phyloP scores from a whole-genome alignment of 2,888 invertebrate species.

The Liposcelis brunnea region DNA sequence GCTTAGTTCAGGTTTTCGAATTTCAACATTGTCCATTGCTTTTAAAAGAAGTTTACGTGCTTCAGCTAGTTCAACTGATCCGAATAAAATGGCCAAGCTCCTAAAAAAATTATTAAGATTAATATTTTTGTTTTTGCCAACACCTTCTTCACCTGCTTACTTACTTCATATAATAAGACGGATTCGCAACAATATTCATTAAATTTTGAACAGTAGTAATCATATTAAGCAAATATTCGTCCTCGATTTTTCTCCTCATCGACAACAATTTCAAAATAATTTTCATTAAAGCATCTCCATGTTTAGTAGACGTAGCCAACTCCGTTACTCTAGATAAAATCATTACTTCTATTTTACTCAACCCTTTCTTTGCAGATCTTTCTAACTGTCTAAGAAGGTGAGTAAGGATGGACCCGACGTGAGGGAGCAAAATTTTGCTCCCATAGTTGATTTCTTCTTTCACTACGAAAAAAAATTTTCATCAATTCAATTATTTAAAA shows the following conservation, averaged over 20 bases:
- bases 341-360: conserved; percentile 51
- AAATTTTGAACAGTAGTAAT: conserved; percentile 58
- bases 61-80: conserved; percentile 7
- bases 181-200: conserved; percentile 45
- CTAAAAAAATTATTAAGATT: conserved; percentile 1
- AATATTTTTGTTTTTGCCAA: background rate
- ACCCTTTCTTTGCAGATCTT: conserved; percentile 34
- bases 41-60: conserved; percentile 13
- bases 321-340: conserved; percentile 62
- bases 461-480: conserved; percentile 16
- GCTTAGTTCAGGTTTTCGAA: conserved; percentile 26
- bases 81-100: conserved; percentile 11
- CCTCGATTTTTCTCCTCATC: conserved; percentile 20
- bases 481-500: conserved; percentile 18
- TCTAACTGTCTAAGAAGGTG: conserved; percentile 48
- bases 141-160: conserved; percentile 1
- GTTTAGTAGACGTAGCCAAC: conserved; percentile 45
- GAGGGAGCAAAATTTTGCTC: conserved; percentile 52
- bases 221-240: conserved; percentile 44
- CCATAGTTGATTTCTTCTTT: conserved; percentile 45
- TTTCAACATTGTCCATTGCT: background rate
- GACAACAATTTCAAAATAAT: conserved; percentile 28
- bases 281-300: conserved; percentile 49
- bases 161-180: conserved; percentile 22
- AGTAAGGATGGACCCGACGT: conserved; percentile 49